Percentiles rank a stretch among this genome's conserved stretches.
Evolutionary conservation across 2,797 vertebrate genomes (phyloP).

Genomic region (Parauchenoglanis ngamensis): DNA sequence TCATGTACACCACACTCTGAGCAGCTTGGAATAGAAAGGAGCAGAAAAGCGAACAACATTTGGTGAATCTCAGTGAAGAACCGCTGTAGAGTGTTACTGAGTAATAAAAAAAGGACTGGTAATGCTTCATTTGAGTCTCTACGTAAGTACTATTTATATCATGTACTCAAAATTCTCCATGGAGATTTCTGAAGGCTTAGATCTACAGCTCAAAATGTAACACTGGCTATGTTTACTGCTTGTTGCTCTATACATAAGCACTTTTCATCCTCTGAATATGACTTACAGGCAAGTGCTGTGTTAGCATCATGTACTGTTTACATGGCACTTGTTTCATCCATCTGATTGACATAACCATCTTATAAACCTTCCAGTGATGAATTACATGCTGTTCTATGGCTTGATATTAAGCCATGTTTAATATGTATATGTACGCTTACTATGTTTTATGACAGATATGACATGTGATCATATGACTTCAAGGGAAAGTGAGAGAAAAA

Average conservation of each 20-base stretch:
- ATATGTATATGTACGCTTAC: too few relatives aligned
- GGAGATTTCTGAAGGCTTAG: not conserved
- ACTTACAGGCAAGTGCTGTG: not conserved
- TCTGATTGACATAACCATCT: not conserved
- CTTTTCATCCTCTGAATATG: not conserved
- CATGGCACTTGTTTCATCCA: not conserved
- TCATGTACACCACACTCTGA: conserved; percentile 59
- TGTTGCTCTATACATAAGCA: not conserved
- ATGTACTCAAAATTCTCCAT: not conserved
- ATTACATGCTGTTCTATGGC: too few relatives aligned
- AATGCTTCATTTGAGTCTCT: not conserved
- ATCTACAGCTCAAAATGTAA: not conserved
- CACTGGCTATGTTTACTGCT: not conserved
- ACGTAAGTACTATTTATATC: too few relatives aligned
- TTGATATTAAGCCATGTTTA: too few relatives aligned
- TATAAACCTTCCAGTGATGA: too few relatives aligned
- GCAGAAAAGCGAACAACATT: conserved; percentile 14
- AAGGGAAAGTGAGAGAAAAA: too few relatives aligned
- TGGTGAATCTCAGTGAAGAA: not conserved
- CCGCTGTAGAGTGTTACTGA: not conserved
- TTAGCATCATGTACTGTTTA: not conserved
- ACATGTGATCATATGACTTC: not conserved
- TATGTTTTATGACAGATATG: not conserved
- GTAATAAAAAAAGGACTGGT: not conserved
- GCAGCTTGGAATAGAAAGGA: conserved; percentile 11